A percentile compares a stretch with the other conserved stretches of the same genome.
These are phyloP conservation scores for Laterallus jamaicensis DNA, from an alignment of 2,113 vertebrate species.

Conservation along the genomic window DNA sequence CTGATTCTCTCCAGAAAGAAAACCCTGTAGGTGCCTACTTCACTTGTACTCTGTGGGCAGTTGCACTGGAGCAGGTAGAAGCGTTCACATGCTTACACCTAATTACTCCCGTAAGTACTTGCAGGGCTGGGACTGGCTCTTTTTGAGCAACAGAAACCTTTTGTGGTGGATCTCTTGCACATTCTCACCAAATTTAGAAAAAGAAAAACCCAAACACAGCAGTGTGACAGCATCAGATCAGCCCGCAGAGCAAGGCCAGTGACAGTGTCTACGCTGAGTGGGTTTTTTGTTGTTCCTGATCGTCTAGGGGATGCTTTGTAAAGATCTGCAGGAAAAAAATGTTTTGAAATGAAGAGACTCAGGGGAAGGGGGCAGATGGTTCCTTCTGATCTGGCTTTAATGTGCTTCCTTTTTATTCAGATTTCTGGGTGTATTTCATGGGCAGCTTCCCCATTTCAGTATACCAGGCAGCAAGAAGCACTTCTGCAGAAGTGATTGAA, in stretches of 20 bases:
- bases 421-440: neutral
- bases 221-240: neutral
- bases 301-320: neutral
- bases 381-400: neutral
- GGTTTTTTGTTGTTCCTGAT: neutral
- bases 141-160: neutral
- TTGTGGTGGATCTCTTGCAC: neutral
- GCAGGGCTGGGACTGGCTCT: neutral
- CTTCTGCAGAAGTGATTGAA: neutral
- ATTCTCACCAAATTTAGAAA: neutral
- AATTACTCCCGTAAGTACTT: neutral
- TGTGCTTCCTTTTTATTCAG: neutral
- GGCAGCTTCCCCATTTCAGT: neutral
- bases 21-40: neutral
- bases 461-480: neutral
- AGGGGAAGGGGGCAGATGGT: neutral
- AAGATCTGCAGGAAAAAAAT: neutral
- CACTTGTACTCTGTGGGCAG: neutral
- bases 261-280: neutral
- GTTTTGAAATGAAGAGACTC: neutral
- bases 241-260: neutral
- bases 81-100: neutral
- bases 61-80: neutral
- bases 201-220: neutral
- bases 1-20: neutral